Conservation (phyloP, 1,140 invertebrate genomes). For the Pseudomyrmex flavicornis region DNA sequence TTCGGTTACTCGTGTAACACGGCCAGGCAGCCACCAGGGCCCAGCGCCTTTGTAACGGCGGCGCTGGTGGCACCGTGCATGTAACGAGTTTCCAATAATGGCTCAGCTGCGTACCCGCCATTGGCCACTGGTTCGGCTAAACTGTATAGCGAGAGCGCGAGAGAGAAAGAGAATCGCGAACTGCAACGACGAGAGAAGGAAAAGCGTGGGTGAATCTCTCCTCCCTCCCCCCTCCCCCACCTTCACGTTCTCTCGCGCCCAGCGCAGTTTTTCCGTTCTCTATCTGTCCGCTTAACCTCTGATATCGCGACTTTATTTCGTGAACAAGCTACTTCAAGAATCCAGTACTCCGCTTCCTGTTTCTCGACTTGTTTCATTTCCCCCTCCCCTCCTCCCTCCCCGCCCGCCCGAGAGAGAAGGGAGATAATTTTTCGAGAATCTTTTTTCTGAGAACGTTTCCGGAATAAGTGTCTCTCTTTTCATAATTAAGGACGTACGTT, state of each 20-base stretch:
- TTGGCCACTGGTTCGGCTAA: slow-evolving; percentile 72
- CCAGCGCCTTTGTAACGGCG: slow-evolving; percentile 77
- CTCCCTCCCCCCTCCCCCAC: background rate
- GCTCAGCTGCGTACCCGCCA: slow-evolving; percentile 82
- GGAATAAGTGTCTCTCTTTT: background rate
- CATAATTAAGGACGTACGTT: background rate
- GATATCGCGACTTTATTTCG: slow-evolving; percentile 59
- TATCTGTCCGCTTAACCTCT: slow-evolving; percentile 42
- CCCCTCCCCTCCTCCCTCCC: too few relatives aligned
- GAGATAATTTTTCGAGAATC: slow-evolving; percentile 50
- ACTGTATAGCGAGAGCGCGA: slow-evolving; percentile 42
- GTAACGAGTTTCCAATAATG: slow-evolving; percentile 86
- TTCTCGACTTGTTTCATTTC: slow-evolving; percentile 51
- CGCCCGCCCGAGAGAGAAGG: background rate
- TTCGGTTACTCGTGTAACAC: slow-evolving; percentile 73
- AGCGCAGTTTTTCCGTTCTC: background rate
- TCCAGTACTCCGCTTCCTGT: slow-evolving; percentile 24
- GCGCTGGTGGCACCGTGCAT: slow-evolving; percentile 77
- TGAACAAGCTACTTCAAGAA: slow-evolving; percentile 44
- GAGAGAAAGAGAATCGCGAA: slow-evolving; percentile 6
- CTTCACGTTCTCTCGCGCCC: too few relatives aligned
- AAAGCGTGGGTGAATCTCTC: slow-evolving; percentile 33
- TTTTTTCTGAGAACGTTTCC: background rate
- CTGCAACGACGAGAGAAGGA: slow-evolving; percentile 20
- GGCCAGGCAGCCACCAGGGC: slow-evolving; percentile 62